A percentile compares a stretch with the other conserved stretches of the same genome.
Conservation (phyloP, 2,113 vertebrate species). For the Bufo bufo region DNA sequence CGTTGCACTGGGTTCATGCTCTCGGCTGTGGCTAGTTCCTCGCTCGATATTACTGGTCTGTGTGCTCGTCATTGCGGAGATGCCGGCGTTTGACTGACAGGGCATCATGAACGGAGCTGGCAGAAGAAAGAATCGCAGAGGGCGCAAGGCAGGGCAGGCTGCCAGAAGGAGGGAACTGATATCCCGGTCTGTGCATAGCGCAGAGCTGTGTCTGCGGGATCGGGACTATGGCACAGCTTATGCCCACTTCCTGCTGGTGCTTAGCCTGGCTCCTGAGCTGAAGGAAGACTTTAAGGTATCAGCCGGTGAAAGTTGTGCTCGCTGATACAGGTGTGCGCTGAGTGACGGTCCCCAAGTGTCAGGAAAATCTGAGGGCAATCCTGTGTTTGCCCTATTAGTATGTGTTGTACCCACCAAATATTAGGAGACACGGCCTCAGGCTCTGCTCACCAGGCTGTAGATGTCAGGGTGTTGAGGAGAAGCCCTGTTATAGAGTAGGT, state of each 20-base stretch:
- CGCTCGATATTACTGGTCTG: no score
- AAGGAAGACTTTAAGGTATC: constrained; percentile 77
- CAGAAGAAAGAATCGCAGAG: constrained; percentile 64
- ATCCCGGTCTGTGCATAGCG: constrained; percentile 88
- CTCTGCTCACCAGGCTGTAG: not conserved
- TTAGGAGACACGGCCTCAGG: no score
- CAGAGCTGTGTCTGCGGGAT: constrained; percentile 85
- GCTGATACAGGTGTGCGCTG: no score
- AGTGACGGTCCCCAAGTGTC: no score
- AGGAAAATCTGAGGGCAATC: no score
- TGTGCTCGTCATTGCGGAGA: not conserved
- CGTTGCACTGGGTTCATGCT: no score
- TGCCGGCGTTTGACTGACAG: not conserved
- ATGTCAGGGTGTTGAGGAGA: not conserved
- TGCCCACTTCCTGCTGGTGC: constrained; percentile 91
- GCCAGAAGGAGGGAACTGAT: constrained; percentile 82
- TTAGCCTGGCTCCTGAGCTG: constrained; percentile 88
- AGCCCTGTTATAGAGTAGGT: no score
- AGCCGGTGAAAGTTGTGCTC: no score
- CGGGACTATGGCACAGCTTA: constrained; percentile 94
- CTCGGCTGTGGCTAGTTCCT: no score
- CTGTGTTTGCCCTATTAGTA: no score
- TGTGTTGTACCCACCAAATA: no score
- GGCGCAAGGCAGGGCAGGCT: constrained; percentile 68
- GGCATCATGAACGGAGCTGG: fast-evolving